A percentile compares a stretch with the other conserved stretches of the same genome.
Conservation (phyloP, 1,140 invertebrate species). For the Goniozus legneri region DNA sequence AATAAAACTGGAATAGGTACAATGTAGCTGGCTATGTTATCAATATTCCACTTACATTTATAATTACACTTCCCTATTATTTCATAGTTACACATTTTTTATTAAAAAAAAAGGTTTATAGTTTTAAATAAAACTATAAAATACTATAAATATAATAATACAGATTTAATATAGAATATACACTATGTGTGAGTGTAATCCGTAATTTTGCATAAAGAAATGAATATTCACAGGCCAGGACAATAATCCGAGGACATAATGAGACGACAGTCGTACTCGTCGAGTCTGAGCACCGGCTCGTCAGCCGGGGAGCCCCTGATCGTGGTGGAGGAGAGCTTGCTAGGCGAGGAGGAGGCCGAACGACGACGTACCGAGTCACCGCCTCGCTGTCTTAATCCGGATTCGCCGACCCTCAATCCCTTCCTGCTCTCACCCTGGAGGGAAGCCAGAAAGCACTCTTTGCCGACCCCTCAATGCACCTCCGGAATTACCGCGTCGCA, state of each 20-base stretch:
- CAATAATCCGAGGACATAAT: constrained; percentile 23
- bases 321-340: constrained; percentile 72
- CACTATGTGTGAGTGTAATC: too few species aligned
- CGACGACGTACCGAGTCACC: constrained; percentile 56
- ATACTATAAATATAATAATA: too few species aligned
- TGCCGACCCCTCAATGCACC: constrained; percentile 77
- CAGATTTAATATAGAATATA: too few species aligned
- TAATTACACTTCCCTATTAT: too few species aligned
- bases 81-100: too few species aligned
- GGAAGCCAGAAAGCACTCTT: constrained; percentile 72
- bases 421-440: constrained; percentile 76
- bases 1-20: too few species aligned
- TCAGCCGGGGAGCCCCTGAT: constrained; percentile 65
- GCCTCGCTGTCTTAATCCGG: constrained; percentile 63
- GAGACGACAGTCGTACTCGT: constrained; percentile 45
- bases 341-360: constrained; percentile 63
- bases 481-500: constrained; percentile 81
- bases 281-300: constrained; percentile 31
- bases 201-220: too few species aligned
- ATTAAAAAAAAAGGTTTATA: too few species aligned
- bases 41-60: too few species aligned
- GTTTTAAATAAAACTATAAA: too few species aligned
- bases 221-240: not conserved
- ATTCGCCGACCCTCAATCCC: constrained; percentile 70
- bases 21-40: too few species aligned